These are phyloP conservation scores for Hypomecis punctinalis DNA, from an alignment of 2,888 invertebrate genomes.

Conservation along the genomic window DNA sequence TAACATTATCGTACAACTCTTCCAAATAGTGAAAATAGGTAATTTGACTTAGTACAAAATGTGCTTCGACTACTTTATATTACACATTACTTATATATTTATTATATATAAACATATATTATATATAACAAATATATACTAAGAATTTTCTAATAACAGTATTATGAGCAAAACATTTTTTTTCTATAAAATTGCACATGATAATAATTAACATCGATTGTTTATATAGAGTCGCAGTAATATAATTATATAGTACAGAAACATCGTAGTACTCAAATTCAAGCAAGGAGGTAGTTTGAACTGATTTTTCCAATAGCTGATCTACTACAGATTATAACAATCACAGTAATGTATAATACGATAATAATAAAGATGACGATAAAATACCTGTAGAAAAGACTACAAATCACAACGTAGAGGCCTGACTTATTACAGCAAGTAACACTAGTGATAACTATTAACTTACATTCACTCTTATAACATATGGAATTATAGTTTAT, in stretches of 20 bases:
- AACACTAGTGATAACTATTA: conserved; percentile 70
- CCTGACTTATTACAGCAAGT: conserved; percentile 66
- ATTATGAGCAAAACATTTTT: conserved; percentile 25
- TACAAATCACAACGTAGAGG: conserved; percentile 79
- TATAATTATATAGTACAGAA: conserved; percentile 44
- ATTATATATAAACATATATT: not conserved
- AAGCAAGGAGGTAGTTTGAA: conserved; percentile 66
- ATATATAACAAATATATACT: conserved; percentile 5
- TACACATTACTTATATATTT: too few relatives aligned
- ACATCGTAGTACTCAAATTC: conserved; percentile 51
- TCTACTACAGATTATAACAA: conserved; percentile 63
- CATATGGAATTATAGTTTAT: conserved; percentile 77
- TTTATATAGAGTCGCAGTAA: conserved; percentile 44
- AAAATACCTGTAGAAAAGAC: conserved; percentile 76
- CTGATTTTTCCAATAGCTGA: conserved; percentile 65
- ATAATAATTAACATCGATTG: conserved; percentile 31
- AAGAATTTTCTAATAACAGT: conserved; percentile 7
- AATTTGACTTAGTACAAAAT: conserved; percentile 30
- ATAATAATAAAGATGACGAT: conserved; percentile 65
- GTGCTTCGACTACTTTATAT: conserved; percentile 10
- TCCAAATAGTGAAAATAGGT: conserved; percentile 35
- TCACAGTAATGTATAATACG: conserved; percentile 72
- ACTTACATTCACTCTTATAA: conserved; percentile 75
- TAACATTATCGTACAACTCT: conserved; percentile 10
- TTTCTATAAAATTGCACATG: conserved; percentile 22